Base-by-base conservation (phyloP, 2,888 invertebrate genomes). In the Diabrotica balteata region DNA sequence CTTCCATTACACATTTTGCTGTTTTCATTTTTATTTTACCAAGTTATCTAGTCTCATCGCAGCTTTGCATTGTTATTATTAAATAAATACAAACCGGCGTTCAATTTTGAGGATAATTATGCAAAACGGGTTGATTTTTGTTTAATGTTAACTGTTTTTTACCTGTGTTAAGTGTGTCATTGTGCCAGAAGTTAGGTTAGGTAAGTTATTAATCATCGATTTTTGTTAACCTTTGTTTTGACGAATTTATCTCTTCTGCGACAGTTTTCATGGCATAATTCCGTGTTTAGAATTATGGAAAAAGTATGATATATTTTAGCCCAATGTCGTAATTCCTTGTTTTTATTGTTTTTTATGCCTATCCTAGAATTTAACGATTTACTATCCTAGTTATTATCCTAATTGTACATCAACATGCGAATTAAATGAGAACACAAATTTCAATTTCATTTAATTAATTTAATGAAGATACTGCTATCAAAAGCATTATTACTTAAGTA, bases 301-400 rank as follows among this genome's bases (percentile, higher is more conserved):
- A 59, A 49, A 45, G 42, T 45, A 45, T 45, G 17, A 57, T 9
- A 17, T 7, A 62, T 10, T 17, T 10, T 45, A 46, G n/a, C 10
- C 32, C 43, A 43, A 43, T 63, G 22, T 9, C 44, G 49, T 50
- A 46, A 46, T 55, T 57, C 22, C 6, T 57, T 50, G 43, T 62
- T 59, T 67, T 62, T 62, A 66, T 68, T 63, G 55, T 55, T 60
- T 67, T 59, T 57, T 17, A 58, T 43, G 61, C 71, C 73, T 68
- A 60, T 63, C 71, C 74, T 67, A 58, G 66, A 68, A 68, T 66
- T 67, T 70, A 71, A 72, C 62, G 69, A 69, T 74, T 70, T 46
- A 44, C 42, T 55, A 62, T 54, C 52, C 11, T 43, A 6, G 11
- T 55, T 54, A 43, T 4, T n/a, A n/a, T 55, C 50, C 51, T 63